Conservation (phyloP, 2,797 vertebrate genomes). For the Lepilemur ruficaudatus region DNA sequence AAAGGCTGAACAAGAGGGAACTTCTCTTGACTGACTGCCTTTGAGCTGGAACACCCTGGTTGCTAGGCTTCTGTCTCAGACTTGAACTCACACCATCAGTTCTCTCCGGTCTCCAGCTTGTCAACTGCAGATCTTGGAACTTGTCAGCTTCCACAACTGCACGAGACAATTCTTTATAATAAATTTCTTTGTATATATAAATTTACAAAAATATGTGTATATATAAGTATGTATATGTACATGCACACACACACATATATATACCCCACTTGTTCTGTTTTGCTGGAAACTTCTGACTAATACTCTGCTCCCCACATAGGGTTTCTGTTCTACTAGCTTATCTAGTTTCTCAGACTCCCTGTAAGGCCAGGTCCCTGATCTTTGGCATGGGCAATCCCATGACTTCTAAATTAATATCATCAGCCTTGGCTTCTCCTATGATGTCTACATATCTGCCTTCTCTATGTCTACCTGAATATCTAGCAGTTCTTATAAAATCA, state of each 20-base stretch:
- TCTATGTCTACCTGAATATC: background rate
- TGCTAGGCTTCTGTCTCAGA: too few species aligned
- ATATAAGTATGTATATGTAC: background rate
- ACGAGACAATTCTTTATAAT: too few species aligned
- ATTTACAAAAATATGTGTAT: background rate
- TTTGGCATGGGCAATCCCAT: background rate
- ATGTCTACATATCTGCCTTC: background rate
- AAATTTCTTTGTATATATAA: background rate
- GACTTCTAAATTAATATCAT: background rate
- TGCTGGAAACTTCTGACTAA: background rate
- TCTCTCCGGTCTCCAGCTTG: too few species aligned
- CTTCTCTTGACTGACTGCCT: background rate
- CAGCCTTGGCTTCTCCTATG: background rate
- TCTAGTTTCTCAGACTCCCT: background rate
- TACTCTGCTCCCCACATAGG: background rate
- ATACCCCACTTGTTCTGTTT: background rate
- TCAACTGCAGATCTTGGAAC: too few species aligned
- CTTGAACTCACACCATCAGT: too few species aligned
- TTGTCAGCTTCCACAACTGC: too few species aligned
- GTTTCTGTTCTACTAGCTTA: background rate
- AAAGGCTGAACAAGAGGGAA: background rate
- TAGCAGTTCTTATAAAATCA: background rate
- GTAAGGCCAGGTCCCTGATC: background rate
- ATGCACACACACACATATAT: background rate
- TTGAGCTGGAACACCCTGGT: background rate